Conservation (phyloP, 2,113 vertebrate genomes). For the Ceuthmochares aereus region DNA sequence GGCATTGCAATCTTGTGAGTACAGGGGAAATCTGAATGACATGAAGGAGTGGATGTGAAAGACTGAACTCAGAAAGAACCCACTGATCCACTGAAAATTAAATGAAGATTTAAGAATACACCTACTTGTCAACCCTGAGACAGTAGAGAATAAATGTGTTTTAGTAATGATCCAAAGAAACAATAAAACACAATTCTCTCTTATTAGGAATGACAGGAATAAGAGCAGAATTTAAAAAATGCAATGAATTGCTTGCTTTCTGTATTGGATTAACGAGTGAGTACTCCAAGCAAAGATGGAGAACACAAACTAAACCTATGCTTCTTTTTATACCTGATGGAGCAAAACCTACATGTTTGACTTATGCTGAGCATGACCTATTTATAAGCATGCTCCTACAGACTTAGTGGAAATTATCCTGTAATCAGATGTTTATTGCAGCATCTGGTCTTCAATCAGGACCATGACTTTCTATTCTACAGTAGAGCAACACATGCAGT, state of each 20-base stretch:
- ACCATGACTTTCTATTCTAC: neutral
- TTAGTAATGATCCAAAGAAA: neutral
- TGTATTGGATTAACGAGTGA: neutral
- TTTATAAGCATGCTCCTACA: neutral
- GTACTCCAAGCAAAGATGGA: neutral
- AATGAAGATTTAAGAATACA: constrained; percentile 14
- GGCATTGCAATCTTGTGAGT: neutral
- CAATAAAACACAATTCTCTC: neutral
- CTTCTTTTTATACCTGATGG: neutral
- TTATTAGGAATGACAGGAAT: neutral
- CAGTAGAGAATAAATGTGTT: neutral
- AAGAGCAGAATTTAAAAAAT: neutral
- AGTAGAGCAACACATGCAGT: neutral
- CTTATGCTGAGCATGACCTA: neutral
- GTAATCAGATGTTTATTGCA: neutral
- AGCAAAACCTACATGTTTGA: neutral
- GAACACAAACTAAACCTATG: neutral
- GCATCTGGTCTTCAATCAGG: neutral
- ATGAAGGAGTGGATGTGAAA: neutral
- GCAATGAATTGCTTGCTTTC: neutral
- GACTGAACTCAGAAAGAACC: neutral
- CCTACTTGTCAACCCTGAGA: neutral
- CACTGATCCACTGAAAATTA: neutral
- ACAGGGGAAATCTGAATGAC: neutral
- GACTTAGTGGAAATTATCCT: neutral